Conservation (phyloP, 2,113 vertebrate species). For the Galbula dea region DNA sequence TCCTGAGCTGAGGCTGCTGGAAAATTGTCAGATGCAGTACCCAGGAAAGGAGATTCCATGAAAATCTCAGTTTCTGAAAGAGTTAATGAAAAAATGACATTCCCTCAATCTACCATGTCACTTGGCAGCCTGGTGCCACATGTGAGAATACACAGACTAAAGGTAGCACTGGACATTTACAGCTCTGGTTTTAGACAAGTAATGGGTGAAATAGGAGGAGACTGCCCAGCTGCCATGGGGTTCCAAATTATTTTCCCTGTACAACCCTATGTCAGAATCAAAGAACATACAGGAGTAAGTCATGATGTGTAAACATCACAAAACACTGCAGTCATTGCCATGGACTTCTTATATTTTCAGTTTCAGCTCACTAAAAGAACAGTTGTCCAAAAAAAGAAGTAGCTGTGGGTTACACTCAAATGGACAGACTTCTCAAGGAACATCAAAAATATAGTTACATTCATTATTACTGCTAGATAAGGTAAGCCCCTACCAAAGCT, state of each 20-base stretch:
- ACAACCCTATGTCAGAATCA: neutral
- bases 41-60: conserved; percentile 69
- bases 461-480: neutral
- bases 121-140: neutral
- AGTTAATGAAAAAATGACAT: conserved; percentile 20
- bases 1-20: neutral
- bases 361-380: neutral
- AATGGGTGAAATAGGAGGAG: neutral
- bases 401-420: neutral
- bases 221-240: neutral
- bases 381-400: neutral
- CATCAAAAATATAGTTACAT: neutral
- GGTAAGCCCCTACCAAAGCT: neutral
- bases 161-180: neutral
- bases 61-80: conserved; percentile 69
- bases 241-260: neutral
- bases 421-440: neutral
- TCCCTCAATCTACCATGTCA: neutral
- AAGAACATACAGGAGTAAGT: neutral
- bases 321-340: neutral
- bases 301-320: neutral
- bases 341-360: neutral
- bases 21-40: conserved; percentile 52
- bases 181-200: neutral
- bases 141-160: neutral